phyloP scores from a whole-genome alignment of 2,888 invertebrate species.

The Tuta absoluta region DNA sequence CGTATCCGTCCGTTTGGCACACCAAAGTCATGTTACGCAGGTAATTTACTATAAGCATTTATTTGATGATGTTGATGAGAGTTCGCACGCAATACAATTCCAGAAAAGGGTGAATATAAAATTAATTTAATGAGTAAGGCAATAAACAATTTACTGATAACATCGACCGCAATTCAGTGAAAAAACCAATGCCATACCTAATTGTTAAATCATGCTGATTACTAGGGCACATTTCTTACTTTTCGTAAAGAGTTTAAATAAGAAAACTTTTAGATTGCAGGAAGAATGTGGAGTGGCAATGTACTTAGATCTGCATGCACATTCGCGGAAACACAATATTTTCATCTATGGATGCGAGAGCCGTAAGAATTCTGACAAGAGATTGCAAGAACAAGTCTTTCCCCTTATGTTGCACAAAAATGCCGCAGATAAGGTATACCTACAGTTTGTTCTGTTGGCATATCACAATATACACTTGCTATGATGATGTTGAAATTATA shows the following conservation, averaged over 20 bases:
- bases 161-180: no score
- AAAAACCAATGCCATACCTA: no score
- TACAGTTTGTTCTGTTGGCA: no score
- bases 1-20: conserved; percentile 97
- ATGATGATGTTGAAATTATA: no score
- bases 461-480: no score
- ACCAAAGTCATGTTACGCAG: conserved; percentile 93
- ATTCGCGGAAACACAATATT: conserved; percentile 96
- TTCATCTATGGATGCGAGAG: conserved; percentile 98
- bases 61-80: neutral
- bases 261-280: conserved; percentile 82
- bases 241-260: neutral
- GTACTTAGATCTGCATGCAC: conserved; percentile 96
- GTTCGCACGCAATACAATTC: neutral
- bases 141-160: neutral
- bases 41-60: conserved; percentile 52
- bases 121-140: neutral
- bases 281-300: conserved; percentile 95
- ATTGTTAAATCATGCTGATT: no score
- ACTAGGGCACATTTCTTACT: no score
- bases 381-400: conserved; percentile 95
- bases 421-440: conserved; percentile 89
- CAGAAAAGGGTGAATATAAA: neutral
- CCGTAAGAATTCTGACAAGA: conserved; percentile 87
- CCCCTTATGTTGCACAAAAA: conserved; percentile 97